A percentile compares a stretch with the other conserved stretches of the same genome.
These are phyloP conservation scores for Ooceraea biroi DNA, from an alignment of 1,140 invertebrate species.

Conservation along the genomic window DNA sequence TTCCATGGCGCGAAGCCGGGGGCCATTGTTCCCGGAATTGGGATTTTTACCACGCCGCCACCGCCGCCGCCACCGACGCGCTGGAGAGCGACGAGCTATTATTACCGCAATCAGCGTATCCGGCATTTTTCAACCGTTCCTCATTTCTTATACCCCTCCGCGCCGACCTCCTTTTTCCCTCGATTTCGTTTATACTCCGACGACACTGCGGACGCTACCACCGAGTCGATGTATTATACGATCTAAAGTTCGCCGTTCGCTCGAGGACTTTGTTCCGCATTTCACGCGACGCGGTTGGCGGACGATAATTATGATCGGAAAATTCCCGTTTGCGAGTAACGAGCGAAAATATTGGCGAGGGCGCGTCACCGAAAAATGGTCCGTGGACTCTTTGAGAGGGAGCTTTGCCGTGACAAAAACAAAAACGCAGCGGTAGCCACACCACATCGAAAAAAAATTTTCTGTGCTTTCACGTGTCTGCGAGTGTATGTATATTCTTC, in stretches of 20 bases:
- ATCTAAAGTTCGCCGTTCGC: constrained; percentile 36
- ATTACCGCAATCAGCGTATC: constrained; percentile 82
- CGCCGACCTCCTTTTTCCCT: not conserved
- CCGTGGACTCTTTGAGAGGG: constrained; percentile 72
- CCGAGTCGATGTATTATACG: no score
- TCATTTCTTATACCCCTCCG: constrained; percentile 15
- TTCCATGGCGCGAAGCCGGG: constrained; percentile 79
- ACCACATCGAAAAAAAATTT: constrained; percentile 81
- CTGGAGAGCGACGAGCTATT: constrained; percentile 68
- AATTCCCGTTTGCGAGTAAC: no score
- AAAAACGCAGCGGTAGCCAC: constrained; percentile 83
- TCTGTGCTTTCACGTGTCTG: constrained; percentile 79
- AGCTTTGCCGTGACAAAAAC: constrained; percentile 77
- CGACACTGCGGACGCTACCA: not conserved
- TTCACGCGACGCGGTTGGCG: not conserved
- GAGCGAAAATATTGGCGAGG: constrained; percentile 4
- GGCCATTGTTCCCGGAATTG: constrained; percentile 84
- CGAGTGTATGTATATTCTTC: constrained; percentile 32
- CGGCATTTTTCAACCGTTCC: constrained; percentile 82
- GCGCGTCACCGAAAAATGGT: constrained; percentile 36
- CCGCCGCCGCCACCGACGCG: constrained; percentile 61
- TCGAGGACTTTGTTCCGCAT: not conserved
- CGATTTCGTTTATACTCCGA: not conserved
- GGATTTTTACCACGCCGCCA: constrained; percentile 81
- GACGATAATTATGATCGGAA: not conserved